A percentile compares a stretch with the other conserved stretches of the same genome.
Evolutionary conservation across 2,888 invertebrate species (phyloP).

Genomic region (Melinopterus prodromus): DNA sequence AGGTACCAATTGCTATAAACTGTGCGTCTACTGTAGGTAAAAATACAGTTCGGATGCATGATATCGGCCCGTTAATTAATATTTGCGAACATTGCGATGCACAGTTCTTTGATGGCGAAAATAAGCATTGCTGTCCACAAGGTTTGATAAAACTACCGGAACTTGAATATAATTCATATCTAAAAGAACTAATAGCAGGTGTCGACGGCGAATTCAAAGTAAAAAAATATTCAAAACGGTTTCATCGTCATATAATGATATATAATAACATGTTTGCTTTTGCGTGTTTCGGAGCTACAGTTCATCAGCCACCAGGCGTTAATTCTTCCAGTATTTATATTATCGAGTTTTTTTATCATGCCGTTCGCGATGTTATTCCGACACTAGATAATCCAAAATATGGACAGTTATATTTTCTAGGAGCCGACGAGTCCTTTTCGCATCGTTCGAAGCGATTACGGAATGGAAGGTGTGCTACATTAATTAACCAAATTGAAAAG

Average conservation of each 20-base stretch:
- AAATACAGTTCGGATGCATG: neutral
- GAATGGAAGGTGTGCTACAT: neutral
- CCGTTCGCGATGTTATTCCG: neutral
- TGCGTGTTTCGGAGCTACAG: no score
- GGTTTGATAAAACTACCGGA: neutral
- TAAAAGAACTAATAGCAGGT: neutral
- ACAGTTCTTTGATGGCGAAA: neutral
- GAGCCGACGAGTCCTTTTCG: no score
- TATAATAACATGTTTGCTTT: neutral
- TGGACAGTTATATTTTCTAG: neutral
- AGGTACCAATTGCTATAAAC: neutral
- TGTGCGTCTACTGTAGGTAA: neutral
- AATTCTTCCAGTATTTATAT: neutral
- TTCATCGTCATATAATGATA: neutral
- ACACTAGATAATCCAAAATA: neutral
- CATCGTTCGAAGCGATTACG: neutral
- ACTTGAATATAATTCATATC: neutral
- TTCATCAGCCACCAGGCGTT: neutral
- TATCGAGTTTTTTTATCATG: neutral
- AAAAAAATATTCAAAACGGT: neutral
- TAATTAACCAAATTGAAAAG: neutral
- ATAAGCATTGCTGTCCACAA: neutral
- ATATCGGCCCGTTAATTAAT: neutral
- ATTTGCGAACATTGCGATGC: neutral
- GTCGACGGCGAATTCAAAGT: neutral